phyloP scores from a whole-genome alignment of 1,140 invertebrate species.

The Augochlora pura region DNA sequence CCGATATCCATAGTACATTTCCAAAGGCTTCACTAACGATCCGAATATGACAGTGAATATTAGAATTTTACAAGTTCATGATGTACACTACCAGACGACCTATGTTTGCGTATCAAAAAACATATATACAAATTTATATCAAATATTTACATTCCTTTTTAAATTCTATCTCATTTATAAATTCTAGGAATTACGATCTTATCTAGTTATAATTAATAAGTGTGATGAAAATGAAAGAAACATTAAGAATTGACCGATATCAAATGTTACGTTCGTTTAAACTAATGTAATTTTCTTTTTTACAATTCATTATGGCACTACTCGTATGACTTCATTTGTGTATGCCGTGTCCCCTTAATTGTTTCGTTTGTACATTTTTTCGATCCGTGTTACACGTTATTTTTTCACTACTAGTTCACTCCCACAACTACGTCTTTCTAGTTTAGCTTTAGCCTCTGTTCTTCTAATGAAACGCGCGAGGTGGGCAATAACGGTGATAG shows the following conservation, averaged over 20 bases:
- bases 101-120: slow-evolving; percentile 59
- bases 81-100: slow-evolving; percentile 40
- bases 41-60: slow-evolving; percentile 41
- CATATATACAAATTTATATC: slow-evolving; percentile 66
- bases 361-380: slow-evolving; percentile 44
- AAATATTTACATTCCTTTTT: slow-evolving; percentile 68
- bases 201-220: slow-evolving; percentile 44
- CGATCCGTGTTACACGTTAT: slow-evolving; percentile 29
- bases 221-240: slow-evolving; percentile 57
- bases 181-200: slow-evolving; percentile 54
- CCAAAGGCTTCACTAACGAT: slow-evolving; percentile 58
- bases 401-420: slow-evolving; percentile 31
- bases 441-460: slow-evolving; percentile 24
- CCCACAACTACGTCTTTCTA: slow-evolving; percentile 22
- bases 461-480: slow-evolving; percentile 14
- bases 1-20: slow-evolving; percentile 42
- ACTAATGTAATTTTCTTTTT: slow-evolving; percentile 37
- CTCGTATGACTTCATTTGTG: slow-evolving; percentile 48
- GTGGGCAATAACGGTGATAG: slow-evolving; percentile 28
- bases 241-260: slow-evolving; percentile 57
- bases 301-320: slow-evolving; percentile 62
- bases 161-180: slow-evolving; percentile 50
- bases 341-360: slow-evolving; percentile 39
- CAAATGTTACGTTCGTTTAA: slow-evolving; percentile 42
- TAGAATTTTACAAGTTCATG: slow-evolving; percentile 51